Conservation (phyloP, 2,113 vertebrate genomes). For the Phodopus roborovskii region DNA sequence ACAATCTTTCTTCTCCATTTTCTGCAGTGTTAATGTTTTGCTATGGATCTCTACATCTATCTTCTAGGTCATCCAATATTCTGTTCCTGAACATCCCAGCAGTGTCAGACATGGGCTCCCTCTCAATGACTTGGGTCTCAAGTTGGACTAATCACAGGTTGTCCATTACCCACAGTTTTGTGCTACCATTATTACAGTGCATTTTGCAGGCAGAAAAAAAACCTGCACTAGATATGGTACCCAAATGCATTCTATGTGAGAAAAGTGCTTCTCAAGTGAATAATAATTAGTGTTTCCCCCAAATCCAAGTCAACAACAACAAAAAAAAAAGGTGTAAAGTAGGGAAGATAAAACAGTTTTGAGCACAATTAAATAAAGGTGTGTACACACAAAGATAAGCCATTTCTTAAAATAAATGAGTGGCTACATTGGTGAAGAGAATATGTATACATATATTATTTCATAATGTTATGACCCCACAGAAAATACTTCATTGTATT, state of each 20-base stretch:
- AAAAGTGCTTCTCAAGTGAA: neutral
- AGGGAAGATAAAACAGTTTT: neutral
- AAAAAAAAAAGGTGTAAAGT: neutral
- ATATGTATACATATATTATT: neutral
- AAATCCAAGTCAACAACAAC: neutral
- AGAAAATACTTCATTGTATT: neutral
- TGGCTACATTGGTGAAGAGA: neutral
- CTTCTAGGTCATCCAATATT: too few species aligned
- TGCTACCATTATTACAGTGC: too few species aligned
- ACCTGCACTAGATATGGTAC: fast-evolving
- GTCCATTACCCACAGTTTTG: too few species aligned
- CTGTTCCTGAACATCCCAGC: too few species aligned
- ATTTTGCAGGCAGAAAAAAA: too few species aligned
- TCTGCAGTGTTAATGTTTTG: too few species aligned
- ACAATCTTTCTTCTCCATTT: too few species aligned
- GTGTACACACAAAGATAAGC: neutral
- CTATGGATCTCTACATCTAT: too few species aligned
- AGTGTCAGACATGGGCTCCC: too few species aligned
- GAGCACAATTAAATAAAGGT: neutral
- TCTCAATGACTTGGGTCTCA: too few species aligned
- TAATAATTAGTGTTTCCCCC: neutral
- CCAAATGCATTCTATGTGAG: neutral
- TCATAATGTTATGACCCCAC: neutral
- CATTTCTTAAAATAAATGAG: neutral
- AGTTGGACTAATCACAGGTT: too few species aligned